Base-by-base conservation (phyloP, 2,113 vertebrate genomes). In the Numenius arquata region DNA sequence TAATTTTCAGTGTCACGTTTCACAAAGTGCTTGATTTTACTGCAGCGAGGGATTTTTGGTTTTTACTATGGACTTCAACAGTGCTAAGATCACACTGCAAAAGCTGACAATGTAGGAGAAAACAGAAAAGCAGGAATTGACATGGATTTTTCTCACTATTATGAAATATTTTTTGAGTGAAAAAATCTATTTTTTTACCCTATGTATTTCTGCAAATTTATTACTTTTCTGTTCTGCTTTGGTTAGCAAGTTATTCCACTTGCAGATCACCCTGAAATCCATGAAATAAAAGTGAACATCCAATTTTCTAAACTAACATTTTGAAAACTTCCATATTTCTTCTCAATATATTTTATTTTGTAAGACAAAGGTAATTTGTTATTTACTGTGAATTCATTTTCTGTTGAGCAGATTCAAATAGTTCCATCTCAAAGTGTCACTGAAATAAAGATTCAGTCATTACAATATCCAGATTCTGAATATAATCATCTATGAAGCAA, bases 281-380 rank as follows among this genome's bases (percentile, higher is more conserved):
- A 61, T 36, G 38, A 85, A 87, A 91, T 22, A 85, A 94, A 93
- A 53, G 13, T 68, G n/a, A 96, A 56, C 47, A 89, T 81, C 52
- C 68, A 77, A 77, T 95, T 90, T 81, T 62, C 91, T 74, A 86
- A 86, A 95, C 92, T 80, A 96, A 55, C 55, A 77, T 47, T 89
- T 84, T 86, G 41, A 90, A 90, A 92, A 55, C 12, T 81, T 84
- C 50, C 61, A 77, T 80, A 47, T 14, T 81, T 77, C 52, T 74
- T 74, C 58, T 70, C 68, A 59, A 67, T 67, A 84, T 84, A 38
- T 41, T 79, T 79, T 80, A 58, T 67, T 81, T 81, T 47, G 38
- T 89, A 40, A 74, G 74, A 87, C 38, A 91, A 86, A 84, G 18
- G 2, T 77, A 40, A 50, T 93, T 93, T 72, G 16, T 82, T 91